Conservation (phyloP, 1,140 invertebrate genomes). For the Asbolus verrucosus region DNA sequence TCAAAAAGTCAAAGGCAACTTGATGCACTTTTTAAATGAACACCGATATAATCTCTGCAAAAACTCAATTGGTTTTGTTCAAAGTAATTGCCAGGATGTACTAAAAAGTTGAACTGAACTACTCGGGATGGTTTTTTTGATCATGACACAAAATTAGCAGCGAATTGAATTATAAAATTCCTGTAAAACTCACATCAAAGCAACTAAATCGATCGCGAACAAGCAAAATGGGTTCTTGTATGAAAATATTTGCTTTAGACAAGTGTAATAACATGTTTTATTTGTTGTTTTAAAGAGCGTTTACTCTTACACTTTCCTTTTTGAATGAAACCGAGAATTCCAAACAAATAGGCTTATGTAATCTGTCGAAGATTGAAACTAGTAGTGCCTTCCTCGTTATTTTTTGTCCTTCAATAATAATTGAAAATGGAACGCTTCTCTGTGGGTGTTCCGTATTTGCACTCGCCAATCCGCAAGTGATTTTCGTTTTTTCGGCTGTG, state of each 20-base stretch:
- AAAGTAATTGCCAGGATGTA: too few relatives aligned
- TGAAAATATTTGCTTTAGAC: constrained; percentile 12
- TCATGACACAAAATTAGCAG: not conserved
- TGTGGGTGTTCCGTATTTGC: not conserved
- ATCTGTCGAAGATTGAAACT: constrained; percentile 18
- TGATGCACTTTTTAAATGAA: too few relatives aligned
- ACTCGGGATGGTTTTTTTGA: too few relatives aligned
- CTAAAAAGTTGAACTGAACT: too few relatives aligned
- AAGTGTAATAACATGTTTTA: constrained; percentile 18
- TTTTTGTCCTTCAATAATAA: too few relatives aligned
- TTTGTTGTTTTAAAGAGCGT: constrained; percentile 25
- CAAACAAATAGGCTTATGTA: constrained; percentile 26
- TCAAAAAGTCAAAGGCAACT: too few relatives aligned
- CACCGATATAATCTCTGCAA: too few relatives aligned
- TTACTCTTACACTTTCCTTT: constrained; percentile 36
- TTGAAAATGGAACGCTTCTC: too few relatives aligned
- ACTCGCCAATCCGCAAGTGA: too few relatives aligned
- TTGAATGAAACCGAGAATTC: constrained; percentile 34
- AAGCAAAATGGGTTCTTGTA: not conserved
- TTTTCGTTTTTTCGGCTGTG: too few relatives aligned
- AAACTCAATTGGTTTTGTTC: too few relatives aligned
- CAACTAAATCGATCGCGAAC: not conserved
- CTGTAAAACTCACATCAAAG: not conserved
- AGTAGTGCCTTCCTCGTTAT: too few relatives aligned
- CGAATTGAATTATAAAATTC: not conserved